phyloP scores from a whole-genome alignment of 1,140 invertebrate genomes.

The Bombus pyrosoma region DNA sequence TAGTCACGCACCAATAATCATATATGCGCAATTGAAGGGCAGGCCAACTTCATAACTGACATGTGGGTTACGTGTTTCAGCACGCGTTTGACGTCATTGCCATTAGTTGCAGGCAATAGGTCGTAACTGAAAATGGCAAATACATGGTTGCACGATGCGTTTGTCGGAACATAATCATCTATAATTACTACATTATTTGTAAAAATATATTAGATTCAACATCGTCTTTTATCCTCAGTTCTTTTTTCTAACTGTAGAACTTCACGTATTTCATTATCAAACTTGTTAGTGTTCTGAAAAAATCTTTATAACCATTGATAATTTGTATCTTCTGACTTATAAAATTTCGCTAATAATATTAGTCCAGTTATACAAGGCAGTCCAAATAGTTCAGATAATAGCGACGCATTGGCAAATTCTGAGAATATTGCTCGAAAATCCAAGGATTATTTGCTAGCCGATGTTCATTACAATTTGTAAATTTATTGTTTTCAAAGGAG shows the following conservation, averaged over 20 bases:
- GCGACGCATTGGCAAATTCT: not conserved
- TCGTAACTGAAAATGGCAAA: conserved; percentile 29
- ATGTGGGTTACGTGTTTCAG: conserved; percentile 7
- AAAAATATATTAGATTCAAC: not conserved
- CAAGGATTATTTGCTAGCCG: conserved; percentile 1
- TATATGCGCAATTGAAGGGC: conserved; percentile 1
- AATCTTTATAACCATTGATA: not conserved
- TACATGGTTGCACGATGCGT: not conserved
- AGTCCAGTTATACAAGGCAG: not conserved
- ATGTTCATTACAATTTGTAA: conserved; percentile 33
- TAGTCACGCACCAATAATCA: conserved; percentile 31
- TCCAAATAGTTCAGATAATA: not conserved
- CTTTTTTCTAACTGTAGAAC: not conserved
- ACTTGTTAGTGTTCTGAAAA: not conserved
- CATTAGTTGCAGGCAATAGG: conserved; percentile 35
- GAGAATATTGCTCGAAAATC: not conserved
- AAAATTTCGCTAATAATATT: not conserved
- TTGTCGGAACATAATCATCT: not conserved
- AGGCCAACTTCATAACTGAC: conserved; percentile 38
- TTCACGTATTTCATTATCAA: not conserved
- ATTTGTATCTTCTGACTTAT: not conserved
- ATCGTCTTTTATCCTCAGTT: not conserved
- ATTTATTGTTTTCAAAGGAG: conserved; percentile 28
- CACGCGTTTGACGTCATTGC: conserved; percentile 22
- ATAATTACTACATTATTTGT: not conserved